Conservation (phyloP, 1,140 invertebrate species). For the Drosophila malerkotliana region DNA sequence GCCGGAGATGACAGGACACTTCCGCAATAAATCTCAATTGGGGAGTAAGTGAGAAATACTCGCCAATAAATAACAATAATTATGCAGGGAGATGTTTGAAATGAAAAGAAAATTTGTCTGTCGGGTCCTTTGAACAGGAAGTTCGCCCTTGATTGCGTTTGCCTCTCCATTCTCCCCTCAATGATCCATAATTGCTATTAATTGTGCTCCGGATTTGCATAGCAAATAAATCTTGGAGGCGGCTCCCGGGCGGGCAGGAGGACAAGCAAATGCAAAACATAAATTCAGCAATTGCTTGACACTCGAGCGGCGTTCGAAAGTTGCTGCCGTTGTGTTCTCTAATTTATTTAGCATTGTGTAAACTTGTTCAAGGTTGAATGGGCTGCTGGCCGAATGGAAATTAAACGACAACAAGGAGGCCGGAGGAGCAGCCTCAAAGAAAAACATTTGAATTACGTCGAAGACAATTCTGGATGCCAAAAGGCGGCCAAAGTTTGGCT, state of each 20-base stretch:
- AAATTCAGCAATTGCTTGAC: slow-evolving; percentile 48
- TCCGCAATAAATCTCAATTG: slow-evolving; percentile 45
- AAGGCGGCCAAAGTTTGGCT: slow-evolving; percentile 41
- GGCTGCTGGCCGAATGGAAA: slow-evolving; percentile 38
- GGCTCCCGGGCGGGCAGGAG: neutral
- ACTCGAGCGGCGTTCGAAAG: slow-evolving; percentile 38
- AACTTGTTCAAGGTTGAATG: slow-evolving; percentile 51
- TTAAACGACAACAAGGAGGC: slow-evolving; percentile 34
- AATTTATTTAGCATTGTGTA: slow-evolving; percentile 55
- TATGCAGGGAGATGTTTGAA: slow-evolving; percentile 43
- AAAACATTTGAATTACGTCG: slow-evolving; percentile 46
- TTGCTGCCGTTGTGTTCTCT: slow-evolving; percentile 15
- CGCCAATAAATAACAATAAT: slow-evolving; percentile 50
- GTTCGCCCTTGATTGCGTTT: neutral
- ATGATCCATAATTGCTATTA: slow-evolving; percentile 56
- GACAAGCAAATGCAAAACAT: slow-evolving; percentile 29
- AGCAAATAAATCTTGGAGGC: slow-evolving; percentile 28
- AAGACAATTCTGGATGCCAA: slow-evolving; percentile 46
- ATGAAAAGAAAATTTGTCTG: slow-evolving; percentile 27
- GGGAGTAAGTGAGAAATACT: slow-evolving; percentile 44
- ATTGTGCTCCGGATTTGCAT: slow-evolving; percentile 41
- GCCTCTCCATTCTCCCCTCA: neutral
- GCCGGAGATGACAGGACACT: slow-evolving; percentile 29
- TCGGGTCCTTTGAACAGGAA: neutral
- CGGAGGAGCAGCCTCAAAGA: slow-evolving; percentile 25